Conservation (phyloP, 64 coral and sea anemone genomes). For the Pachyseris speciosa region DNA sequence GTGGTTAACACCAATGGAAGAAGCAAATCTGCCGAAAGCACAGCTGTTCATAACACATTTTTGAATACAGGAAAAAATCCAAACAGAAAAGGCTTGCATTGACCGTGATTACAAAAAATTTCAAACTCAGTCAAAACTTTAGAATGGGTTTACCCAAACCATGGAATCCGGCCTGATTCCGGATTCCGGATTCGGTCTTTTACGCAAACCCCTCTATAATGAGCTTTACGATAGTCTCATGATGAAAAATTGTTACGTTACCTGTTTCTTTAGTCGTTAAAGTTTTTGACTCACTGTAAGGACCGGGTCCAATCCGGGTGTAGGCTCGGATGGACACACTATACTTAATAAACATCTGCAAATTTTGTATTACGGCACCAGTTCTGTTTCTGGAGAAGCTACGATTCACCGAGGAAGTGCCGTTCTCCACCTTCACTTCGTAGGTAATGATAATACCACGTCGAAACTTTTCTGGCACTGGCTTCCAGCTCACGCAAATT, state of each 20-base stretch:
- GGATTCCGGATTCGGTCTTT: too few species aligned
- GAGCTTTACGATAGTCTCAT: too few species aligned
- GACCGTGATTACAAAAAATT: too few species aligned
- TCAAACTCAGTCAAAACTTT: too few species aligned
- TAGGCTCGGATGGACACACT: background rate
- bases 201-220: too few species aligned
- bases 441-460: slow-evolving; percentile 30
- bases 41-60: too few species aligned
- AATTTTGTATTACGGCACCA: background rate
- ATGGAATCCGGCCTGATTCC: too few species aligned
- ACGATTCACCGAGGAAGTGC: background rate
- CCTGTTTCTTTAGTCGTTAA: background rate
- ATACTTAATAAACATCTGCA: background rate
- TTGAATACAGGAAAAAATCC: too few species aligned
- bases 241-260: background rate
- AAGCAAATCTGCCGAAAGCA: too few species aligned
- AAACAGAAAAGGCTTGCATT: too few species aligned
- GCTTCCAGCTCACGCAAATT: slow-evolving; percentile 21
- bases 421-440: background rate
- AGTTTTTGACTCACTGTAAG: background rate
- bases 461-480: background rate
- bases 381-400: background rate
- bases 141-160: too few species aligned
- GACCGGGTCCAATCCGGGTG: background rate
- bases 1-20: too few species aligned